Evolutionary conservation across 2,888 invertebrate species (phyloP).

Genomic region (Hesperia comma): DNA sequence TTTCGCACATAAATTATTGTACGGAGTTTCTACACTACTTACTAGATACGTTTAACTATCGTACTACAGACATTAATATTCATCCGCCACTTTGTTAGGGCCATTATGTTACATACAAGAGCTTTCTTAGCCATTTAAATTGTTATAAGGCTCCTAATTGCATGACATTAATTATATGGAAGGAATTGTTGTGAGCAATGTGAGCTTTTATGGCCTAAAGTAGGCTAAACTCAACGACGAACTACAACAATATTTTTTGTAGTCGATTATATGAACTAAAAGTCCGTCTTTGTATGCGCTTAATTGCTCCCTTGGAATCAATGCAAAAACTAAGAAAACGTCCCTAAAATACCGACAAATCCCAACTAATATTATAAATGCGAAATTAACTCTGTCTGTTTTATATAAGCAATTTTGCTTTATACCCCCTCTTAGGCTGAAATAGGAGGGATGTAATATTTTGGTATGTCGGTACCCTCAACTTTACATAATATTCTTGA

Average conservation of each 20-base stretch:
- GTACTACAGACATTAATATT: constrained; percentile 31
- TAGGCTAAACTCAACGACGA: constrained; percentile 1
- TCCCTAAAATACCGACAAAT: too few species aligned
- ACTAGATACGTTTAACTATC: neutral
- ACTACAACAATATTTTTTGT: neutral
- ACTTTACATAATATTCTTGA: too few species aligned
- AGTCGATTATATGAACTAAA: too few species aligned
- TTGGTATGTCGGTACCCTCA: too few species aligned
- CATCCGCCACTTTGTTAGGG: constrained; percentile 35
- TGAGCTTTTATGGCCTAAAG: constrained; percentile 8
- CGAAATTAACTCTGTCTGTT: too few species aligned
- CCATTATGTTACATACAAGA: constrained; percentile 34
- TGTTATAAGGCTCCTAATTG: constrained; percentile 32
- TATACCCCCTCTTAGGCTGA: too few species aligned
- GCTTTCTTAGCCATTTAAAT: constrained; percentile 27
- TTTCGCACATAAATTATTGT: constrained; percentile 53
- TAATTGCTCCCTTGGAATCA: neutral
- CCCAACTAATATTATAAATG: too few species aligned
- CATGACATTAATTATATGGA: constrained; percentile 26
- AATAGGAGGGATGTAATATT: too few species aligned
- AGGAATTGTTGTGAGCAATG: constrained; percentile 9
- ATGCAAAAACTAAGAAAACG: neutral
- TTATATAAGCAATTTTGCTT: too few species aligned
- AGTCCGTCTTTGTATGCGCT: too few species aligned
- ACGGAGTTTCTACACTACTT: constrained; percentile 38